These are phyloP conservation scores for Callopanchax toddi DNA, from an alignment of 2,113 vertebrate species.

Conservation along the genomic window DNA sequence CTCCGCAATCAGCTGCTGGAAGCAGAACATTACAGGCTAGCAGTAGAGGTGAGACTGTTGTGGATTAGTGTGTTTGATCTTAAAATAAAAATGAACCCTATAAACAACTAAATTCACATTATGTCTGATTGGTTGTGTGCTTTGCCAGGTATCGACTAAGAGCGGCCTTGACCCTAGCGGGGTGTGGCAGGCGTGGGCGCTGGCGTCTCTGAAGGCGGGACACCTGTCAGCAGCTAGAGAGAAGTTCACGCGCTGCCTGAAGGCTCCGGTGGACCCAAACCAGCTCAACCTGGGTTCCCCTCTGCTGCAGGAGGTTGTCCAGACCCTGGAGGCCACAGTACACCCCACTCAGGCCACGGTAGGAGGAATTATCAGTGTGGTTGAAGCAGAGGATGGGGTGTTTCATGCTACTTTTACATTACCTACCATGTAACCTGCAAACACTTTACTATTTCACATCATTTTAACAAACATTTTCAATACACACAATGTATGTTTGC, in stretches of 20 bases:
- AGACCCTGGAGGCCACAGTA: conserved; percentile 88
- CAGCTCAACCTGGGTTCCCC: conserved; percentile 86
- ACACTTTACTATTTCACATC: no score
- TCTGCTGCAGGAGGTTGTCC: conserved; percentile 90
- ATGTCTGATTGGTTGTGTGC: no score
- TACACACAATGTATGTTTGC: no score
- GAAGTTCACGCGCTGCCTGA: conserved; percentile 91
- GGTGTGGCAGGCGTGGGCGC: conserved; percentile 97
- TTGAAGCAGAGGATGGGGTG: no score
- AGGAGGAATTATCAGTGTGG: conserved; percentile 18
- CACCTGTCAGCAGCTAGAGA: conserved; percentile 87
- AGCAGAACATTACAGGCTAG: conserved; percentile 93
- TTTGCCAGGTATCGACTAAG: conserved; percentile 93
- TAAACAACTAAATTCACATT: not conserved
- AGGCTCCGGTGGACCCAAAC: conserved; percentile 90
- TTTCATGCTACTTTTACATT: no score
- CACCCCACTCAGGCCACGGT: conserved; percentile 82
- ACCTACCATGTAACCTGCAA: no score
- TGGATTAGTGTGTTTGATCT: not conserved
- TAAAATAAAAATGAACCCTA: not conserved
- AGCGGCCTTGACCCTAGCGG: conserved; percentile 90
- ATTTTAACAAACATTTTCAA: no score
- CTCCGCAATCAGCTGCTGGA: conserved; percentile 93
- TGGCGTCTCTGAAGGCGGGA: conserved; percentile 93
- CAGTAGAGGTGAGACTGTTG: conserved; percentile 88